Evolutionary conservation across 2,888 invertebrate genomes (phyloP).

Genomic region (Nomada ruficornis): DNA sequence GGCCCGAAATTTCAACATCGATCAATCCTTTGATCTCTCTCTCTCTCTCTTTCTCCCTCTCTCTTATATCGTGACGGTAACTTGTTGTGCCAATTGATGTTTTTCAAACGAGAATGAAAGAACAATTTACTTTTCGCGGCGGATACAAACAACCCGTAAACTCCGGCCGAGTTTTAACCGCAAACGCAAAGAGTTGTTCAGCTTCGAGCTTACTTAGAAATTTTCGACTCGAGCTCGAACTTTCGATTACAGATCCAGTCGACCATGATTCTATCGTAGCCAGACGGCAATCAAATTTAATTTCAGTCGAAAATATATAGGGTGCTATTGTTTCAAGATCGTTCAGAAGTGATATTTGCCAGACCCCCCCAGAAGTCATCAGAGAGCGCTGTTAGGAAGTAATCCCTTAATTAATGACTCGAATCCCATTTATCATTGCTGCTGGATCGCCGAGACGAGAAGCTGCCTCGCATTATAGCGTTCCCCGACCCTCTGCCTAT

Average conservation of each 20-base stretch:
- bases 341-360: too few relatives aligned
- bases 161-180: slow-evolving; percentile 1
- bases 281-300: background rate
- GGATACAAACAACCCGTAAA: background rate
- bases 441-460: slow-evolving; percentile 34
- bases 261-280: background rate
- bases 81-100: background rate
- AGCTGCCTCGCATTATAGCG: slow-evolving; percentile 24
- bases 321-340: too few relatives aligned
- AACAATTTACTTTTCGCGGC: background rate
- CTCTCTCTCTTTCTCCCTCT: background rate
- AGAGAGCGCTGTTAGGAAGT: slow-evolving; percentile 21
- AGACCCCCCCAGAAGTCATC: slow-evolving; percentile 39
- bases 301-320: background rate
- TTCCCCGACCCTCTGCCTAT: slow-evolving; percentile 6
- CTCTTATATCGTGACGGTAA: background rate
- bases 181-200: background rate
- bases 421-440: slow-evolving; percentile 78
- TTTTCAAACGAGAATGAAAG: background rate
- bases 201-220: background rate
- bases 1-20: background rate
- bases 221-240: background rate
- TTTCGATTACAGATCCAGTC: background rate
- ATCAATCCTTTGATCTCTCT: background rate
- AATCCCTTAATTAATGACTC: slow-evolving; percentile 77